A percentile compares a stretch with the other conserved stretches of the same genome.
Conservation (phyloP, 1,140 invertebrate genomes). For the Megathymus violae region DNA sequence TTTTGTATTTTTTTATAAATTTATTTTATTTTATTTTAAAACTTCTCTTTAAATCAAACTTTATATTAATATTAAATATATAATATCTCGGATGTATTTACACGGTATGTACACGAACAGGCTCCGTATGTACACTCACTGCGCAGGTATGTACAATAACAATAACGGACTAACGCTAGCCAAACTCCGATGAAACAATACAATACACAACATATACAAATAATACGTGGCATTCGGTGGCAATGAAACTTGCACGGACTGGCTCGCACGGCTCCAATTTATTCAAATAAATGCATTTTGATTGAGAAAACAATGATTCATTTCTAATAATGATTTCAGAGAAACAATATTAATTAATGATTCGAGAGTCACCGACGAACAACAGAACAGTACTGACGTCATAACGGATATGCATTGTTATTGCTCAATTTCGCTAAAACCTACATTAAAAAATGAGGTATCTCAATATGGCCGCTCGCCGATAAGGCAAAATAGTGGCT, state of each 20-base stretch:
- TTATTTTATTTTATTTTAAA: constrained; percentile 75
- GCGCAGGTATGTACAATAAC: constrained; percentile 53
- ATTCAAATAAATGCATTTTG: constrained; percentile 20
- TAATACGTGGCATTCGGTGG: constrained; percentile 29
- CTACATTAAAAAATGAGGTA: constrained; percentile 21
- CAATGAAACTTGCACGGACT: constrained; percentile 31
- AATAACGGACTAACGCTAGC: constrained; percentile 38
- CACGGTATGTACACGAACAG: constrained; percentile 73
- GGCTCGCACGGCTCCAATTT: too few relatives aligned
- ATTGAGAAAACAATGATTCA: background rate
- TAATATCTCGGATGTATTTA: constrained; percentile 77
- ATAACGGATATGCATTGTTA: constrained; percentile 24
- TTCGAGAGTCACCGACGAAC: background rate
- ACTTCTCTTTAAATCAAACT: constrained; percentile 76
- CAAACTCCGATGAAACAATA: constrained; percentile 30
- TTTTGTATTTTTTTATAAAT: constrained; percentile 69
- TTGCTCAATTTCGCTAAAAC: constrained; percentile 12
- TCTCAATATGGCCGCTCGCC: background rate
- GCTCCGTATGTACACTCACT: constrained; percentile 61
- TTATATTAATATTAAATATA: constrained; percentile 79
- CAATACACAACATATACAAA: constrained; percentile 45
- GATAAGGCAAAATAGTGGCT: background rate
- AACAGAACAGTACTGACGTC: too few relatives aligned
- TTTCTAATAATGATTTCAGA: background rate
- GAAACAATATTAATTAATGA: background rate